phyloP scores from a whole-genome alignment of 2,113 vertebrate genomes.

The Chaetodon auriga region DNA sequence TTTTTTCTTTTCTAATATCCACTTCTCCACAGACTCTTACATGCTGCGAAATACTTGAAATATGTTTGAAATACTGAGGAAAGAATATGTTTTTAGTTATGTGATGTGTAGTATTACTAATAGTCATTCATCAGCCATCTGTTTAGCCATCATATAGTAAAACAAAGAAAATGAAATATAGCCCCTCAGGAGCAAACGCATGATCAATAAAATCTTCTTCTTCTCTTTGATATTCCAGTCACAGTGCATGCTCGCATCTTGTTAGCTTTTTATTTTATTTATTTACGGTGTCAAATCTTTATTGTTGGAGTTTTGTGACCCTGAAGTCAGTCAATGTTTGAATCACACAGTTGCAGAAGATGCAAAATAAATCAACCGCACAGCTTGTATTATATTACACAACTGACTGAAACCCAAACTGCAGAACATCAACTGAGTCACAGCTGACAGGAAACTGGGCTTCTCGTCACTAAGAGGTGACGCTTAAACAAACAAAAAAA shows the following conservation, averaged over 20 bases:
- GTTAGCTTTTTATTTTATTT: background rate
- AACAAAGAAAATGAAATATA: too few species aligned
- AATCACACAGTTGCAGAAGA: background rate
- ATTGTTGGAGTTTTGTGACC: background rate
- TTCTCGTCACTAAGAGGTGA: background rate
- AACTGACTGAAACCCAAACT: background rate
- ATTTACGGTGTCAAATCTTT: background rate
- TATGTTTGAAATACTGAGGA: background rate
- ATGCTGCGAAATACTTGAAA: background rate
- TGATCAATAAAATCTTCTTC: background rate
- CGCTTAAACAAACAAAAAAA: background rate
- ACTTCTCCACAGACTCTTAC: background rate
- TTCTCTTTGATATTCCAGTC: background rate
- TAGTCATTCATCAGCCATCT: background rate
- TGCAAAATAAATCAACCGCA: background rate
- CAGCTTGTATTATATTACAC: background rate
- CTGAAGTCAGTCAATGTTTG: background rate
- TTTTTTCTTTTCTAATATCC: too few species aligned
- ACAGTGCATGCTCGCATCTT: background rate
- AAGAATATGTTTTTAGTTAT: background rate
- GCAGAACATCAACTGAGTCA: background rate
- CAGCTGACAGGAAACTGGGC: constrained; percentile 20
- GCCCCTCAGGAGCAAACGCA: background rate
- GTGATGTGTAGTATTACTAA: background rate
- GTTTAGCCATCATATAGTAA: too few species aligned